A percentile compares a stretch with the other conserved stretches of the same genome.
Conservation (phyloP, 2,797 vertebrate genomes). For the Notolepis coatsorum region DNA sequence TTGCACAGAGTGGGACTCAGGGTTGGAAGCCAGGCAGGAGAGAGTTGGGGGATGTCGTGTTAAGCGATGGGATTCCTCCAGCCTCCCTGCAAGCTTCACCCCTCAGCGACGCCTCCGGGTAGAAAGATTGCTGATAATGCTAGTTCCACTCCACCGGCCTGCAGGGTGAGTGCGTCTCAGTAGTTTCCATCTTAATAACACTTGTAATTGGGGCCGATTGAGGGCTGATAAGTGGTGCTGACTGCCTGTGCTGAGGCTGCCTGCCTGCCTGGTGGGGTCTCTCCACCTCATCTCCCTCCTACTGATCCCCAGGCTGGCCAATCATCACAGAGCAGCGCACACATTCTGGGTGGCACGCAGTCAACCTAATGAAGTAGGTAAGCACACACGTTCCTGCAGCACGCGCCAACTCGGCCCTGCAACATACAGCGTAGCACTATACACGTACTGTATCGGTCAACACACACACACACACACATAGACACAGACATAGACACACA, state of each 20-base stretch:
- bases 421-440: too few relatives aligned
- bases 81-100: too few relatives aligned
- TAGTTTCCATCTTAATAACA: constrained; percentile 19
- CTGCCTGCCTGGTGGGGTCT: constrained; percentile 23
- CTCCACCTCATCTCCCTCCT: constrained; percentile 17
- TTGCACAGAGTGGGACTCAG: background rate
- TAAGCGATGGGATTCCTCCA: too few relatives aligned
- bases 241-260: constrained; percentile 8
- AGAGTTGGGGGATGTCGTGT: background rate
- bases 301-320: constrained; percentile 18
- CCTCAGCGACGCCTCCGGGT: too few relatives aligned
- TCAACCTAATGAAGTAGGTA: background rate
- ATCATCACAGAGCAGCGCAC: background rate
- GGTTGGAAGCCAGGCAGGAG: background rate
- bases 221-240: constrained; percentile 22
- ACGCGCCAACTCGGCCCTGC: background rate
- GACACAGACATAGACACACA: background rate
- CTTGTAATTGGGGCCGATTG: constrained; percentile 21
- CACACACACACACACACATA: background rate
- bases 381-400: background rate
- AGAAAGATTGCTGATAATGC: too few relatives aligned
- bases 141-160: constrained; percentile 23
- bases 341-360: background rate
- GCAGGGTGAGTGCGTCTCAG: constrained; percentile 28
- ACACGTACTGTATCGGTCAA: background rate